A percentile compares a stretch with the other conserved stretches of the same genome.
These are phyloP conservation scores for Bellardia bayeri DNA, from an alignment of 2,888 invertebrate genomes.

Conservation along the genomic window DNA sequence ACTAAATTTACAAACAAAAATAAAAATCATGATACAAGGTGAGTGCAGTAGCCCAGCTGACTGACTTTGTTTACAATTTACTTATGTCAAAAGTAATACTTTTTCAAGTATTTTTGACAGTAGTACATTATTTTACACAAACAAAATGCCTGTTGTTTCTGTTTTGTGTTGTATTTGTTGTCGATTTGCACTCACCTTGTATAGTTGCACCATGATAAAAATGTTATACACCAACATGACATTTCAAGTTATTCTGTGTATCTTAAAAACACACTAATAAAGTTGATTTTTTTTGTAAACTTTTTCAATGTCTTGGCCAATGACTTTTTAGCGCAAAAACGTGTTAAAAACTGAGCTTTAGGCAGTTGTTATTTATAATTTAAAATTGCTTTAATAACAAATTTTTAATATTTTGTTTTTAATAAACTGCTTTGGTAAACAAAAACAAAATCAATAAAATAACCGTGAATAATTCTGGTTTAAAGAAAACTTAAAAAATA, in stretches of 20 bases:
- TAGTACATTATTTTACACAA: too few species aligned
- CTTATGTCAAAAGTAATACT: too few species aligned
- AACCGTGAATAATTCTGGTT: neutral
- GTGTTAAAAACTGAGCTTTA: conserved; percentile 58
- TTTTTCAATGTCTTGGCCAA: conserved; percentile 71
- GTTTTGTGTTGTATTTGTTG: too few species aligned
- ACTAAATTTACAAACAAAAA: conserved; percentile 1
- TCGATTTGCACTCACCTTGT: too few species aligned
- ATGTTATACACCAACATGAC: neutral
- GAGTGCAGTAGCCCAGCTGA: too few species aligned
- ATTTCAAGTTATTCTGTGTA: conserved; percentile 50
- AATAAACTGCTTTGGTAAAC: neutral
- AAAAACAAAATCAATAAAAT: neutral
- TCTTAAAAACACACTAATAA: conserved; percentile 30
- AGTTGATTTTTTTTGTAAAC: conserved; percentile 13
- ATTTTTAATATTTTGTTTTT: conserved; percentile 6
- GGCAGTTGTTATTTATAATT: conserved; percentile 35
- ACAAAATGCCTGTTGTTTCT: too few species aligned
- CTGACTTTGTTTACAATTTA: too few species aligned
- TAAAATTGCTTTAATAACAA: conserved; percentile 10
- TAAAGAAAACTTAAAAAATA: neutral
- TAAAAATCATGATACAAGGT: neutral
- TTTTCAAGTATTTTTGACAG: too few species aligned
- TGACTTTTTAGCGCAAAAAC: conserved; percentile 65
- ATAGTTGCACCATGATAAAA: too few species aligned